Percentiles rank a stretch among this genome's conserved stretches.
phyloP scores from a whole-genome alignment of 2,113 vertebrate species.

The Procavia capensis region DNA sequence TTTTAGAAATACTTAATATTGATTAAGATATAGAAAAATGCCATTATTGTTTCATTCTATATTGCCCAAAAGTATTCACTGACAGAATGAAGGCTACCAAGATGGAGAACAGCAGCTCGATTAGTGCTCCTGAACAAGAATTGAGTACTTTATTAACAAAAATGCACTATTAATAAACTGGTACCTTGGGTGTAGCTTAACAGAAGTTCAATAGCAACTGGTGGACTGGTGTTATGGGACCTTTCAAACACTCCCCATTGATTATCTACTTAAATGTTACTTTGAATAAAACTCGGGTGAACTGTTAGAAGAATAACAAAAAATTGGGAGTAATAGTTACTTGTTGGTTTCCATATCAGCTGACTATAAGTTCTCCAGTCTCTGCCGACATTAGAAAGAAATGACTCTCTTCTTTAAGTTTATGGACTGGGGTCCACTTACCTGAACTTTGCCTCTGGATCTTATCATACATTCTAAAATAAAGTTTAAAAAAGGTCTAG shows the following conservation, averaged over 20 bases:
- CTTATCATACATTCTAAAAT: neutral
- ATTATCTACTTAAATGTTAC: neutral
- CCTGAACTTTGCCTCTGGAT: neutral
- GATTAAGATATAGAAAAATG: neutral
- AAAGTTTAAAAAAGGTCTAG: neutral
- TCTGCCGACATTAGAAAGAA: neutral
- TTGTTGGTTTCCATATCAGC: neutral
- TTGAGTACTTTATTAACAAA: neutral
- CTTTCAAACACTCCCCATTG: neutral
- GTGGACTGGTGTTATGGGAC: too few relatives aligned
- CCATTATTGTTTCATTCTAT: neutral
- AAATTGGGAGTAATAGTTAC: too few relatives aligned
- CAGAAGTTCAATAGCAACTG: too few relatives aligned
- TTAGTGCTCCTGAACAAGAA: too few relatives aligned
- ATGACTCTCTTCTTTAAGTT: neutral
- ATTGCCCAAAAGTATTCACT: neutral
- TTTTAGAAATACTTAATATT: neutral
- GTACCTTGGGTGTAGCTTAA: neutral
- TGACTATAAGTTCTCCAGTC: neutral
- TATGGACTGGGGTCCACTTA: neutral
- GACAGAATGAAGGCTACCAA: neutral
- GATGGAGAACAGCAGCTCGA: too few relatives aligned
- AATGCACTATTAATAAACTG: fast-evolving
- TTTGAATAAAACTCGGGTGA: neutral
- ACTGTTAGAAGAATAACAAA: neutral